Conservation (phyloP, 1,140 invertebrate species). For the Drosophila nannoptera region DNA sequence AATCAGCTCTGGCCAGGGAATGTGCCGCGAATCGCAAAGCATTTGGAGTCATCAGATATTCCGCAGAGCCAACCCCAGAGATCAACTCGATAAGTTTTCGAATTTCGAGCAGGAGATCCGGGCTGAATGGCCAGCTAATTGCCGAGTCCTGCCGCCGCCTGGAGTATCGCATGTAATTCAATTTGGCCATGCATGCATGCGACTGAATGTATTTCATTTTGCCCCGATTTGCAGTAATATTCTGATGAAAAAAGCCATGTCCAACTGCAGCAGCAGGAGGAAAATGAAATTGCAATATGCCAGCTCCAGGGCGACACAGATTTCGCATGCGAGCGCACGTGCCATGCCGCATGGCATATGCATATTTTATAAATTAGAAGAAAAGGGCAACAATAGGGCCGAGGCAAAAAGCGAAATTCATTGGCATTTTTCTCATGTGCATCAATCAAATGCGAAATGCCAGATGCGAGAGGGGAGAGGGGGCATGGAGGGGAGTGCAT, state of each 20-base stretch:
- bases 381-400: constrained; percentile 6
- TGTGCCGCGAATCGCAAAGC: constrained; percentile 58
- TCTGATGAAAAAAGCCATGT: constrained; percentile 17
- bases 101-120: neutral
- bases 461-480: too few relatives aligned
- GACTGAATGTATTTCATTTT: constrained; percentile 12
- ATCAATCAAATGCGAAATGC: constrained; percentile 69
- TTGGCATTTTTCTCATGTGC: constrained; percentile 63
- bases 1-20: constrained; percentile 23
- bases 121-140: constrained; percentile 3
- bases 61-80: neutral
- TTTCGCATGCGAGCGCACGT: constrained; percentile 60
- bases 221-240: constrained; percentile 3
- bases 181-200: constrained; percentile 30
- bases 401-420: constrained; percentile 64
- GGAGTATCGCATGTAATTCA: constrained; percentile 24
- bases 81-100: neutral
- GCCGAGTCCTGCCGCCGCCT: neutral
- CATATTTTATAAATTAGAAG: constrained; percentile 46
- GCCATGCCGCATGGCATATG: constrained; percentile 31
- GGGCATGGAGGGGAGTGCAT: constrained; percentile 14
- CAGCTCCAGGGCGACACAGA: constrained; percentile 46
- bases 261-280: constrained; percentile 31
- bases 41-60: neutral
- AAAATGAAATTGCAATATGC: constrained; percentile 30